These are phyloP conservation scores for Acheta domesticus DNA, from an alignment of 2,888 invertebrate genomes.

Conservation along the genomic window DNA sequence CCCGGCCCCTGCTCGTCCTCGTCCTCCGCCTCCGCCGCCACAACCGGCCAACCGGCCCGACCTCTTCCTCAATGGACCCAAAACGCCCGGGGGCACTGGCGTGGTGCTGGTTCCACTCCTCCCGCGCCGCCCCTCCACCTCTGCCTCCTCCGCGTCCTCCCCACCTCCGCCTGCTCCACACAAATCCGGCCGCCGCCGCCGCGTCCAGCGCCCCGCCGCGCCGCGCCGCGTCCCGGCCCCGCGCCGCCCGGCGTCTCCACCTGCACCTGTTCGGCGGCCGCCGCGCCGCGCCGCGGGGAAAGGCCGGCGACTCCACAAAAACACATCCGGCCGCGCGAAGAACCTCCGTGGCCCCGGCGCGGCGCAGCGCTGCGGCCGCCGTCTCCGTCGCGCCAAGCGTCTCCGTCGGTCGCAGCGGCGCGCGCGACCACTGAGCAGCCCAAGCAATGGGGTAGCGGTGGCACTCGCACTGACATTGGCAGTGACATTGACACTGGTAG, in stretches of 20 bases:
- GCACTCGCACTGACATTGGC: too few relatives aligned
- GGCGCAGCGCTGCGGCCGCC: too few relatives aligned
- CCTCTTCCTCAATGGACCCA: constrained; percentile 2
- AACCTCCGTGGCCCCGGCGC: too few relatives aligned
- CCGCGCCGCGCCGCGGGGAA: background rate
- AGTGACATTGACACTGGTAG: too few relatives aligned
- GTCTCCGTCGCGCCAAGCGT: too few relatives aligned
- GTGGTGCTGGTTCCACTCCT: background rate
- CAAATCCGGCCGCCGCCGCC: background rate
- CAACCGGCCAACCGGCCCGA: background rate
- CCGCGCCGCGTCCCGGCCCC: background rate
- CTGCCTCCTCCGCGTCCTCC: background rate
- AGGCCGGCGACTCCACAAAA: background rate
- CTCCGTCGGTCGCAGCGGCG: too few relatives aligned
- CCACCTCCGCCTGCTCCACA: background rate
- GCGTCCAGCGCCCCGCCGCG: background rate
- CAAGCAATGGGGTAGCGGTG: too few relatives aligned
- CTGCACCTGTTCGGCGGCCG: background rate
- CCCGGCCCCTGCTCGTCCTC: background rate
- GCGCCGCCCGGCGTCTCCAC: constrained; percentile 7
- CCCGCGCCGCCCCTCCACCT: background rate
- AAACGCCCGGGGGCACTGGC: background rate
- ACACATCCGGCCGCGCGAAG: background rate
- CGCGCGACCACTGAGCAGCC: too few relatives aligned
- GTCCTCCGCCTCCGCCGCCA: background rate